Evolutionary conservation across 2,888 invertebrate species (phyloP), one percentile per base, ranked within the genome.

Genomic region (Hermaeophaga mercurialis): DNA sequence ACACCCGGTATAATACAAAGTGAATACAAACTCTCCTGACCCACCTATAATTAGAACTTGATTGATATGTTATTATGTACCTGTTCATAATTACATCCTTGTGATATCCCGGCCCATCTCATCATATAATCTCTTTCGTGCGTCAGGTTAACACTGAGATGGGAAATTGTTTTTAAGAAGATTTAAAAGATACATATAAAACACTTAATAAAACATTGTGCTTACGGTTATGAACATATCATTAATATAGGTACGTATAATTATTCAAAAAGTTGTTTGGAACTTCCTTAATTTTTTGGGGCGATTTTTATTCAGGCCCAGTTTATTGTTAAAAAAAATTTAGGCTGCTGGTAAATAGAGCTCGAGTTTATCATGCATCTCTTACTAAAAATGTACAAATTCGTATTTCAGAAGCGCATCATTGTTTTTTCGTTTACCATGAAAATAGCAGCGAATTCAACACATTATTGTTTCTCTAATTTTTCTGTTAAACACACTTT

Each of bases 41-140:
- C 61, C 44, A 47, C 67, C 69, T 66, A 66, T 74, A 74, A 74
- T 75, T 74, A 75, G 70, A 63, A 66, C 66, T 70, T 74, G 75
- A 74, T 75, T 74, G 74, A 75, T 75, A 72, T 73, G 73, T 74
- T 74, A 74, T 75, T 75, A 74, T 74, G 70, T 74, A 73, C 75
- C 74, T 74, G 73, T 65, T 70, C 70, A 66, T 73, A 73, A 73
- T 72, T 73, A 70, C 67, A 68, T 63, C 59, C 62, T 64, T 61
- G 63, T 22, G 33, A 17, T 52, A 52, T 52, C 43, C 60, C 54
- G 56, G 54, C 54, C 60, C 65, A 61, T 68, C 67, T 63, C 72
- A 70, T 60, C 62, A 59, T 61, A 61, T 66, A 62, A 67, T 59
- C 45, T 60, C 60, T 48, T 59, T 60, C 56, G 26, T 53, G 46